A percentile compares a stretch with the other conserved stretches of the same genome.
Evolutionary conservation across 53 echinoderm and acorn worm species (phyloP).

Genomic region (Henricia sp.): DNA sequence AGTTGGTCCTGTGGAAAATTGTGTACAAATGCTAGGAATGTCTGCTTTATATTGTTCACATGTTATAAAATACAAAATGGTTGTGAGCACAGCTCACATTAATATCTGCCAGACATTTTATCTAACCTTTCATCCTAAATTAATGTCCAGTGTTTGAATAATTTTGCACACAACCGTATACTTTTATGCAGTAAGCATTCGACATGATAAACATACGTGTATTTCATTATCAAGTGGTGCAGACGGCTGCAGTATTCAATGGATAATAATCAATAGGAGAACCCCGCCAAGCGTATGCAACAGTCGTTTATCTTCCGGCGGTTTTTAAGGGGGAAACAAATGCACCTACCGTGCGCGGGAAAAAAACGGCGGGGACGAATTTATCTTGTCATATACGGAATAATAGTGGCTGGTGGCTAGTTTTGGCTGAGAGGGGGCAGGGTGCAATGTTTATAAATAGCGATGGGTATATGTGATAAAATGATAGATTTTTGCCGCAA

Average conservation of each 20-base stretch:
- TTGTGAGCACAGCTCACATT: too few species aligned
- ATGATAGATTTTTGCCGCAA: neutral
- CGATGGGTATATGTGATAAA: conserved; percentile 14
- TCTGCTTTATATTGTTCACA: too few species aligned
- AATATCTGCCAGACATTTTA: too few species aligned
- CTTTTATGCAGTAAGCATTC: neutral
- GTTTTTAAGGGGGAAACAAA: conserved; percentile 24
- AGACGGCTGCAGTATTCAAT: neutral
- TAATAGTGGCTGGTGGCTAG: conserved; percentile 8
- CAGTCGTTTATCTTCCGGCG: neutral
- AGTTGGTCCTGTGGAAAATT: too few species aligned
- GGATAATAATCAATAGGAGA: conserved; percentile 27
- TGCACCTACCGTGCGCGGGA: neutral
- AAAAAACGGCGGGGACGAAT: conserved; percentile 27
- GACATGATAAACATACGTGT: conserved; percentile 1
- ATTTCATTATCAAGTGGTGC: neutral
- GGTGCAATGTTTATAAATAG: conserved; percentile 14
- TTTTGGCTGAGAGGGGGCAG: neutral
- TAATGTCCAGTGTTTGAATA: neutral
- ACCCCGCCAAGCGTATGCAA: conserved; percentile 4
- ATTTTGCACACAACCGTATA: neutral
- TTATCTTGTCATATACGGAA: conserved; percentile 42
- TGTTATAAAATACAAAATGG: too few species aligned
- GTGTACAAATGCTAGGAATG: too few species aligned
- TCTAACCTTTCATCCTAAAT: neutral